Evolutionary conservation across 2,797 vertebrate species (phyloP).

Genomic region (Falco naumanni): DNA sequence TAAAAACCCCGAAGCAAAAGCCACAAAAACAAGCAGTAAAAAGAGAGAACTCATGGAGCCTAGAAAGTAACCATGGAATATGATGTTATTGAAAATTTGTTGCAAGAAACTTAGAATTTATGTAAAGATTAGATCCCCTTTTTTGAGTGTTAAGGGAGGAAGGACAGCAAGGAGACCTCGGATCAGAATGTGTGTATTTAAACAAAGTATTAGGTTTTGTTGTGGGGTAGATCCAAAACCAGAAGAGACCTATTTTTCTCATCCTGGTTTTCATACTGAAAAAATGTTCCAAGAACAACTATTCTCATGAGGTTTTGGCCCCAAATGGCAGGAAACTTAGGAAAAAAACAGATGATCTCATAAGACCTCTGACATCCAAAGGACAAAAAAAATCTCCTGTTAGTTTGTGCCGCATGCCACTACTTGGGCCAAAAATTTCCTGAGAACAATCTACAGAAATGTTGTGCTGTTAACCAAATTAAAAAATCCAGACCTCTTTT

Average conservation of each 20-base stretch:
- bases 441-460: conserved; percentile 27
- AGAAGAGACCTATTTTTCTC: conserved; percentile 32
- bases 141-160: background rate
- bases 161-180: background rate
- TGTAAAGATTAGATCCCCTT: background rate
- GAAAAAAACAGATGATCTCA: conserved; percentile 56
- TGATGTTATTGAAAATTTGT: background rate
- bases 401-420: conserved; percentile 46
- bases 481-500: background rate
- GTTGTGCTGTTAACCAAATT: background rate
- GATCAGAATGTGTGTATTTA: background rate
- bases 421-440: conserved; percentile 48
- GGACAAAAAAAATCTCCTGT: conserved; percentile 33
- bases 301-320: conserved; percentile 63
- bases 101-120: background rate
- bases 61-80: background rate
- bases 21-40: accelerated
- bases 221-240: conserved; percentile 30
- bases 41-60: background rate
- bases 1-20: background rate
- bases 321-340: conserved; percentile 46
- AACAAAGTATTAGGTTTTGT: conserved; percentile 5
- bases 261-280: conserved; percentile 35
- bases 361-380: conserved; percentile 57
- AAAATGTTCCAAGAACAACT: conserved; percentile 45